phyloP scores from a whole-genome alignment of 2,113 vertebrate genomes.

The Bothrops jararaca region DNA sequence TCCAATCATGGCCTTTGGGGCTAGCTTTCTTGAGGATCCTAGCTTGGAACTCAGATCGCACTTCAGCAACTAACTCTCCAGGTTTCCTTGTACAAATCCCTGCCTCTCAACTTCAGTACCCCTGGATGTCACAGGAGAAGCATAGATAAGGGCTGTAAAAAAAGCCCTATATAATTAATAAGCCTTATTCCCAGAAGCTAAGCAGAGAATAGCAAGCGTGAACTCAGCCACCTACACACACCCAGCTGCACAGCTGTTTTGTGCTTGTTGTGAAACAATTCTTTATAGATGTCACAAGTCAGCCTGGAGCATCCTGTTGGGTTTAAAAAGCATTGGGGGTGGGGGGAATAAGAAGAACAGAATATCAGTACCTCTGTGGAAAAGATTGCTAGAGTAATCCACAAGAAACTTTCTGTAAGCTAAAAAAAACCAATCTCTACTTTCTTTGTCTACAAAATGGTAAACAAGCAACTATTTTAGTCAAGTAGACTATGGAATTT shows the following conservation, averaged over 20 bases:
- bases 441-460: background rate
- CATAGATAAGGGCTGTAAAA: background rate
- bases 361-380: background rate
- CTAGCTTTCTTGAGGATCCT: background rate
- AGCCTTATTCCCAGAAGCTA: slow-evolving; percentile 7
- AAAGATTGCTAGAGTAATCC: background rate
- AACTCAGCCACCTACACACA: slow-evolving; percentile 22
- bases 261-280: slow-evolving; percentile 25
- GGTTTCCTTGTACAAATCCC: background rate
- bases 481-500: background rate
- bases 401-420: background rate
- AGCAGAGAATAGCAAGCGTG: background rate
- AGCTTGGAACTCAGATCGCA: background rate
- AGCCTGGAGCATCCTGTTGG: slow-evolving; percentile 2
- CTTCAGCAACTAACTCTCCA: background rate
- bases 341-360: background rate
- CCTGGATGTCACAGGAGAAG: background rate
- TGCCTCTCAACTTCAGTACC: background rate
- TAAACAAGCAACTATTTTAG: background rate
- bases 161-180: background rate
- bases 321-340: background rate
- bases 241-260: slow-evolving; percentile 26
- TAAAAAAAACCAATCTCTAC: background rate
- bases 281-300: slow-evolving; percentile 21
- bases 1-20: background rate